These are phyloP conservation scores for Macroglossus sobrinus DNA, from an alignment of 2,113 vertebrate genomes.

Conservation along the genomic window DNA sequence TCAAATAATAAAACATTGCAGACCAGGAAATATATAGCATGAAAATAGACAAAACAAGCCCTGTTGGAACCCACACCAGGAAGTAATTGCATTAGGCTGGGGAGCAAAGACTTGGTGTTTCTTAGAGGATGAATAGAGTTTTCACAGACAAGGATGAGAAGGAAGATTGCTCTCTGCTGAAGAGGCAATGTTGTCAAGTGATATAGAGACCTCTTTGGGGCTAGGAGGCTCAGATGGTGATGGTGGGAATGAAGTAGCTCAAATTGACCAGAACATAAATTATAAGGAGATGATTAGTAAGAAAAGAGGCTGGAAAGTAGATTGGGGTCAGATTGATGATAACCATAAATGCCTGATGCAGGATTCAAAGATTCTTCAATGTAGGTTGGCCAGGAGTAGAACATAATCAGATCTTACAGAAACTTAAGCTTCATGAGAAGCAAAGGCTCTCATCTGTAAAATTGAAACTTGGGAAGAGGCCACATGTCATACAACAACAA, in stretches of 20 bases:
- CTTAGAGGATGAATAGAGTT: background rate
- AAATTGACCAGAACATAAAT: background rate
- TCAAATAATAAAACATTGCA: background rate
- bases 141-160: background rate
- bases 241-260: background rate
- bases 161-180: background rate
- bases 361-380: background rate
- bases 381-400: background rate
- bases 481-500: background rate
- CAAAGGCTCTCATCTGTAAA: background rate
- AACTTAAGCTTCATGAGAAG: background rate
- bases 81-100: background rate
- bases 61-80: background rate
- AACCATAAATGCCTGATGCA: background rate
- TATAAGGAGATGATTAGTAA: background rate
- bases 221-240: too few relatives aligned
- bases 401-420: background rate
- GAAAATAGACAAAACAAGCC: background rate
- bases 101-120: background rate
- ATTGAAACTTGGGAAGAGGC: background rate
- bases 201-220: background rate
- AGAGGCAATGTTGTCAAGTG: background rate
- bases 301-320: background rate
- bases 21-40: background rate
- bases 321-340: background rate